These are phyloP conservation scores for Hyppa rectilinea DNA, from an alignment of 2,888 invertebrate species.

Conservation along the genomic window DNA sequence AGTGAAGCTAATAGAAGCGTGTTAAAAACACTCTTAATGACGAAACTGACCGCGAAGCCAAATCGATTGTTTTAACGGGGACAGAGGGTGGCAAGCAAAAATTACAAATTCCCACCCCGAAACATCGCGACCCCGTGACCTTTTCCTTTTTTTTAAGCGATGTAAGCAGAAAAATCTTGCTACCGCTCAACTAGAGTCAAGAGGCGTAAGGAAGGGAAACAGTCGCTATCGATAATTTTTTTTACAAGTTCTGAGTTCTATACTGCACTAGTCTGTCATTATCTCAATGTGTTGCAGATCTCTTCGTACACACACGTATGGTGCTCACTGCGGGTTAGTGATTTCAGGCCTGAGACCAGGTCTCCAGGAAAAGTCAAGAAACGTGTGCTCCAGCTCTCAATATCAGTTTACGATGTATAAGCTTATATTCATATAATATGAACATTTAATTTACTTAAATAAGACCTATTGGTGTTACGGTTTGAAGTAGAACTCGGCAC, in stretches of 20 bases:
- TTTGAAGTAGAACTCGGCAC: neutral
- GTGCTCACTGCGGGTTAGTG: neutral
- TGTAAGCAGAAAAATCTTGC: constrained; percentile 81
- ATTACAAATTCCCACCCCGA: constrained; percentile 68
- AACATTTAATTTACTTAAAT: neutral
- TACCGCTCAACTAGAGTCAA: constrained; percentile 74
- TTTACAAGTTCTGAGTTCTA: neutral
- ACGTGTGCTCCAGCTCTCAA: neutral
- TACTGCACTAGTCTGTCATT: neutral
- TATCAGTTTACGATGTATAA: neutral
- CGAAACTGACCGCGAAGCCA: constrained; percentile 31
- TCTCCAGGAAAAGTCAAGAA: neutral
- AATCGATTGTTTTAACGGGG: constrained; percentile 54
- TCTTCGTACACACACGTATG: neutral
- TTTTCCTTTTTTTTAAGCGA: constrained; percentile 81
- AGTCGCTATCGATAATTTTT: constrained; percentile 59
- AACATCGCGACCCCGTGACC: constrained; percentile 82
- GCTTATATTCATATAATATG: neutral
- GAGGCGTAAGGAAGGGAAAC: constrained; percentile 64
- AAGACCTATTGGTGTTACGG: neutral
- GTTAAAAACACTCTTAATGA: constrained; percentile 28
- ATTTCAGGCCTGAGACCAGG: neutral
- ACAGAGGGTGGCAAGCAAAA: constrained; percentile 58
- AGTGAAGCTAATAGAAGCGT: too few species aligned
- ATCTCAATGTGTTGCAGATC: neutral